Evolutionary conservation across 2,797 vertebrate genomes (phyloP).

Genomic region (Characodon lateralis): DNA sequence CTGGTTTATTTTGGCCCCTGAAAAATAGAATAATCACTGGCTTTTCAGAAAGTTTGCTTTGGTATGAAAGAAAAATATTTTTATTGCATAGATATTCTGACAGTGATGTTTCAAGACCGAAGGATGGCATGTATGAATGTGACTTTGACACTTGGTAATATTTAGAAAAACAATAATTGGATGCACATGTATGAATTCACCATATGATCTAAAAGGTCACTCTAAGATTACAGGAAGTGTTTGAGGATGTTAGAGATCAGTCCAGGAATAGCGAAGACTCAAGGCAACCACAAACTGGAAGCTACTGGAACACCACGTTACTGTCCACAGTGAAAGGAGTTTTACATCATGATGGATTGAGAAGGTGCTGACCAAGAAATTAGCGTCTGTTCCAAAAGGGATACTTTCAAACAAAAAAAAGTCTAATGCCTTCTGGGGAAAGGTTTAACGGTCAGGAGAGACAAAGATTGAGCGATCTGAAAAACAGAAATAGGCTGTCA

Average conservation of each 20-base stretch:
- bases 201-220: neutral
- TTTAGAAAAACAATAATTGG: neutral
- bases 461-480: no score
- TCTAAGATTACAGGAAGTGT: neutral
- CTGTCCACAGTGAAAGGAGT: no score
- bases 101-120: conserved; percentile 11
- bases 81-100: conserved; percentile 22
- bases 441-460: no score
- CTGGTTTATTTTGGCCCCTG: conserved; percentile 49
- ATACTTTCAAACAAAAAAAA: neutral
- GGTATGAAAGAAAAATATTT: conserved; percentile 45
- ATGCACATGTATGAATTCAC: neutral
- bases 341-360: no score
- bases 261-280: neutral
- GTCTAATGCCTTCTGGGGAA: no score
- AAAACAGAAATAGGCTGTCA: no score
- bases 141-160: neutral
- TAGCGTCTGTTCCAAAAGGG: neutral
- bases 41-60: conserved; percentile 58
- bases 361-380: no score
- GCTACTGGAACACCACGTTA: no score
- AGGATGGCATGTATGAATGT: conserved; percentile 13
- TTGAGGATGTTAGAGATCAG: neutral
- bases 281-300: no score
- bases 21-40: conserved; percentile 57